Evolutionary conservation across 1,140 invertebrate species (phyloP).

Genomic region (Drosophila gunungcola): DNA sequence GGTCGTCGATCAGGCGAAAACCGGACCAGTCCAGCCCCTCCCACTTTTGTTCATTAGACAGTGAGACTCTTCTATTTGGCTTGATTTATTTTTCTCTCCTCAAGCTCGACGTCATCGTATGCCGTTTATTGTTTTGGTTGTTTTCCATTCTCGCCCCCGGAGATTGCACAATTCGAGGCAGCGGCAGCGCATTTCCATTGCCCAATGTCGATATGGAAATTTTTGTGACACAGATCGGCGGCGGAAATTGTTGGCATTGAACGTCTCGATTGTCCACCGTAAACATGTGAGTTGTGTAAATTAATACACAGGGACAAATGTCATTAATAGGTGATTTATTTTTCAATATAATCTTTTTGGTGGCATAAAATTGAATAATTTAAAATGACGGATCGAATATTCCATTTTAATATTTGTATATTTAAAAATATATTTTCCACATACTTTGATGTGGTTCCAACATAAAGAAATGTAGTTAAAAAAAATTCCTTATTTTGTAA

Average conservation of each 20-base stretch:
- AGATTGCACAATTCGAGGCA: slow-evolving; percentile 60
- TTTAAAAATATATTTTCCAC: too few species aligned
- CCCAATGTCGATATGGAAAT: slow-evolving; percentile 62
- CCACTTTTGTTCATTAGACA: slow-evolving; percentile 43
- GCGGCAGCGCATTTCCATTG: slow-evolving; percentile 43
- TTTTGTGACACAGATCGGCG: slow-evolving; percentile 64
- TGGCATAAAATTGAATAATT: too few species aligned
- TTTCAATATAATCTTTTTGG: too few species aligned
- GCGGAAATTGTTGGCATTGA: slow-evolving; percentile 64
- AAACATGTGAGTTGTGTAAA: slow-evolving; percentile 37
- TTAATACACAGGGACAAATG: slow-evolving; percentile 20
- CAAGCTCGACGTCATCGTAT: slow-evolving; percentile 45
- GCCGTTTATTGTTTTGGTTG: slow-evolving; percentile 10
- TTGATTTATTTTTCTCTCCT: slow-evolving; percentile 34
- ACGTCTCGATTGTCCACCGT: slow-evolving; percentile 21
- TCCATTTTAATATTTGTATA: too few species aligned
- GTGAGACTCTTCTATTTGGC: slow-evolving; percentile 23
- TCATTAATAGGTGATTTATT: not conserved
- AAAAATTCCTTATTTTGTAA: too few species aligned
- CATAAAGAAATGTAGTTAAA: too few species aligned
- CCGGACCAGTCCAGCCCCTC: slow-evolving; percentile 21
- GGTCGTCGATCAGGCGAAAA: slow-evolving; percentile 38
- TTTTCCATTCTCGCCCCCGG: slow-evolving; percentile 23
- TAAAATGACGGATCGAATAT: too few species aligned
- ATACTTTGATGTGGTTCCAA: too few species aligned